phyloP scores from a whole-genome alignment of 1,140 invertebrate genomes.

The Vollenhovia emeryi region DNA sequence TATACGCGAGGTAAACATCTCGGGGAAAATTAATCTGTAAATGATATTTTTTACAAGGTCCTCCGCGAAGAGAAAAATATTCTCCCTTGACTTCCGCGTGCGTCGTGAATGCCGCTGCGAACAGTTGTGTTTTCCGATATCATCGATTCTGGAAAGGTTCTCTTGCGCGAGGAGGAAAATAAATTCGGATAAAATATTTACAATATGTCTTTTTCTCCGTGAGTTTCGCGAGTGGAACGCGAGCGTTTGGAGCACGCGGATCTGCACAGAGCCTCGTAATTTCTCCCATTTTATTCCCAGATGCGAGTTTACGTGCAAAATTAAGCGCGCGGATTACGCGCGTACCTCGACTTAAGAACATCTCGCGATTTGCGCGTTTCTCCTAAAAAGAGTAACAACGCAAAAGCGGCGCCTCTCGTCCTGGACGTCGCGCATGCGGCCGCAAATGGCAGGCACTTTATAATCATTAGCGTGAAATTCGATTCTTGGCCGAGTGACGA shows the following conservation, averaged over 20 bases:
- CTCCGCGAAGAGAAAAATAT: not conserved
- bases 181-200: not conserved
- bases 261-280: not conserved
- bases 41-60: not conserved
- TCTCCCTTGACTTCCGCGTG: not conserved
- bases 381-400: not conserved
- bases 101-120: not conserved
- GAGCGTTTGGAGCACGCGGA: not conserved
- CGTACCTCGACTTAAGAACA: not conserved
- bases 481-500: constrained; percentile 9
- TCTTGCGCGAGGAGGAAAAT: not conserved
- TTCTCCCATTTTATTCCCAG: not conserved
- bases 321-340: not conserved
- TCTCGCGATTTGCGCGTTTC: not conserved
- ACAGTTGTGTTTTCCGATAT: not conserved
- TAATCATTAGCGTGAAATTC: constrained; percentile 44
- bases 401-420: not conserved
- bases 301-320: not conserved
- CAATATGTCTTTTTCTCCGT: not conserved
- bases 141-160: not conserved
- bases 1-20: not conserved
- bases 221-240: not conserved
- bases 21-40: not conserved
- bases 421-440: not conserved
- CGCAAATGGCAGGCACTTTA: constrained; percentile 29